Evolutionary conservation across 2,888 invertebrate species (phyloP).

Genomic region (Meliscaeva auricollis): DNA sequence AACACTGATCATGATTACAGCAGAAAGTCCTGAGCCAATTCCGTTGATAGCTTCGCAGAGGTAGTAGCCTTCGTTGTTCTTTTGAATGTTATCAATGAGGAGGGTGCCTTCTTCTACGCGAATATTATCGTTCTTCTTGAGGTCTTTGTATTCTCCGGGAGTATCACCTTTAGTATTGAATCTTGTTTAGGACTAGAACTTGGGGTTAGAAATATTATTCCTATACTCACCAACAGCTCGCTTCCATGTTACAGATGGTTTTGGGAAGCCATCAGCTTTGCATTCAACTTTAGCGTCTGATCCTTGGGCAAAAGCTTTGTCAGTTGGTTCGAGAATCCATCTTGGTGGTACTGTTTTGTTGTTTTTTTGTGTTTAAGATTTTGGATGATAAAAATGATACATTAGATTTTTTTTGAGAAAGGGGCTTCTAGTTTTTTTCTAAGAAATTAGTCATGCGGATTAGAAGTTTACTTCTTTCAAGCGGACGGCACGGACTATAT

Average conservation of each 20-base stretch:
- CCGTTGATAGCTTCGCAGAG: constrained; percentile 98
- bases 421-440: not conserved
- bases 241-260: constrained; percentile 97
- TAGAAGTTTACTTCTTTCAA: constrained; percentile 55
- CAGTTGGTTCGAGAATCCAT: constrained; percentile 97
- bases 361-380: constrained; percentile 14
- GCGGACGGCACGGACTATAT: constrained; percentile 80
- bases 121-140: constrained; percentile 95
- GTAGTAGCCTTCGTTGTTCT: constrained; percentile 97
- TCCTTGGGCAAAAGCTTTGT: constrained; percentile 97
- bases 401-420: constrained; percentile 45
- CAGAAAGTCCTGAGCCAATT: constrained; percentile 97
- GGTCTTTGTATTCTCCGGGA: constrained; percentile 96
- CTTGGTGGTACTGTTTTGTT: constrained; percentile 96
- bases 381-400: constrained; percentile 54
- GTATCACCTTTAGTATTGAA: constrained; percentile 88
- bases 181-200: not conserved
- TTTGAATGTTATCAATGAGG: constrained; percentile 94
- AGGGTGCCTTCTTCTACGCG: constrained; percentile 97
- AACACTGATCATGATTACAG: constrained; percentile 96
- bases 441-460: constrained; percentile 79
- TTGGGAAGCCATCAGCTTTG: constrained; percentile 97
- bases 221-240: constrained; percentile 94
- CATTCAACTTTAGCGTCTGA: constrained; percentile 97
- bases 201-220: constrained; percentile 35